Base-by-base conservation (phyloP, 1,140 invertebrate species). In the Scaptodrosophila lebanonensis region DNA sequence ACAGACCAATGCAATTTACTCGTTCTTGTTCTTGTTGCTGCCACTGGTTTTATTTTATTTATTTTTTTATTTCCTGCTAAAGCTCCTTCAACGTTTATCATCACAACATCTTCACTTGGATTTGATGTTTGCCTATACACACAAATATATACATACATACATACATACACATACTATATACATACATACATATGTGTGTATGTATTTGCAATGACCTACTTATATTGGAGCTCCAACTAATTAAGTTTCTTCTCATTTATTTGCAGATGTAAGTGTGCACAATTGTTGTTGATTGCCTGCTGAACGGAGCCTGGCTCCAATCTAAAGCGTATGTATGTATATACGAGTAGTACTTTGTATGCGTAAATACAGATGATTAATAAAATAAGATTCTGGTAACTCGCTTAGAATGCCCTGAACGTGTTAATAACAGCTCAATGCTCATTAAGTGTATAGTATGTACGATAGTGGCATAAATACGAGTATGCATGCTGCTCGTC, bases 231-330 rank as follows among this genome's bases (percentile, higher is more conserved):
- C 39, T 82, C 73, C 49, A 62, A 79, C 73, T 79, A 77, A 77
- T 77, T 79, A 79, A 68, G 75, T 82, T 82, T 79, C 52, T 51
- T 51, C 57, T 66, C 36, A 57, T 77, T 45, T 79, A 73, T 82
- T 79, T 79, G 69, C 73, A 79, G 73, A 73, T 82, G 73, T 79
- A 79, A 79, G 73, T 76, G 66, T 49, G 61, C 32, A 33, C 30
- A 50, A n/a, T 9, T 11, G 35, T n/a, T 11, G 7, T 20, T 11
- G 35, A 39, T 17, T 32, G 47, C 27, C 29, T 35, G 13, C 22
- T n/a, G n/a, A n/a, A n/a, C n/a, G n/a, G n/a, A n/a, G n/a, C n/a
- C n/a, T n/a, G n/a, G n/a, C n/a, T n/a, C n/a, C n/a, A n/a, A n/a
- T 20, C 22, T 29, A 18, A 36, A 36, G 11, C 43, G 35, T 48